These are phyloP conservation scores for Spinus pinus DNA, from an alignment of 2,797 vertebrate genomes.

Conservation along the genomic window DNA sequence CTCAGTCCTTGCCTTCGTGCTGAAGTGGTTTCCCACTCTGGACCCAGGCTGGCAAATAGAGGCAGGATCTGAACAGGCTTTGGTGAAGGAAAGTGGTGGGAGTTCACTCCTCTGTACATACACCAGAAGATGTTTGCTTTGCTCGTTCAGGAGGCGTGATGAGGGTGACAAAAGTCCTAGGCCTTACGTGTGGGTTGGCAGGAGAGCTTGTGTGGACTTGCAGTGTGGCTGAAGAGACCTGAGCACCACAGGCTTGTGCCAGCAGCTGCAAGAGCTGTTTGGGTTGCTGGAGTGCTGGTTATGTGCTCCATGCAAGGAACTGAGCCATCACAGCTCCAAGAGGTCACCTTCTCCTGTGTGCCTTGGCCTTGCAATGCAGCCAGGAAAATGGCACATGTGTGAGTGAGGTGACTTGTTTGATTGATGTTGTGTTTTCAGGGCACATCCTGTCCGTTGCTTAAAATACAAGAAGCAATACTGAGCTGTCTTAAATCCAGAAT, in stretches of 20 bases:
- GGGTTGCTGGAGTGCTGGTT: not conserved
- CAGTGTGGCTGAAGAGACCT: not conserved
- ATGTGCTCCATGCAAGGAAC: not conserved
- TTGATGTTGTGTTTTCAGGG: not conserved
- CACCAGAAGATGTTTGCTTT: not conserved
- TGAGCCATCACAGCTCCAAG: not conserved
- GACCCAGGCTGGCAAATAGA: not conserved
- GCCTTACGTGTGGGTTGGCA: not conserved
- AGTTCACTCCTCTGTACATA: not conserved
- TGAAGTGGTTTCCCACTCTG: not conserved
- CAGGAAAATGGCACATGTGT: not conserved
- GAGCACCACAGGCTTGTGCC: not conserved
- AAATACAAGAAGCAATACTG: not conserved
- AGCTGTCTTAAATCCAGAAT: not conserved
- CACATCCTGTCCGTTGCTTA: accelerated
- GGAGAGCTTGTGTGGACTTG: not conserved
- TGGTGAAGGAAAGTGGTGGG: not conserved
- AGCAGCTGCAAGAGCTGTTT: accelerated
- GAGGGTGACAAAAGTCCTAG: not conserved
- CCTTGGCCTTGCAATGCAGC: not conserved
- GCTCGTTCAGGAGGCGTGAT: not conserved
- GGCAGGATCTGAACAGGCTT: not conserved
- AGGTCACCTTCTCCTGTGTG: not conserved
- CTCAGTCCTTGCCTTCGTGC: not conserved
- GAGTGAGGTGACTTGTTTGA: not conserved